Conservation (phyloP, 2,797 vertebrate species). For the Pangasius sanitwongsei region DNA sequence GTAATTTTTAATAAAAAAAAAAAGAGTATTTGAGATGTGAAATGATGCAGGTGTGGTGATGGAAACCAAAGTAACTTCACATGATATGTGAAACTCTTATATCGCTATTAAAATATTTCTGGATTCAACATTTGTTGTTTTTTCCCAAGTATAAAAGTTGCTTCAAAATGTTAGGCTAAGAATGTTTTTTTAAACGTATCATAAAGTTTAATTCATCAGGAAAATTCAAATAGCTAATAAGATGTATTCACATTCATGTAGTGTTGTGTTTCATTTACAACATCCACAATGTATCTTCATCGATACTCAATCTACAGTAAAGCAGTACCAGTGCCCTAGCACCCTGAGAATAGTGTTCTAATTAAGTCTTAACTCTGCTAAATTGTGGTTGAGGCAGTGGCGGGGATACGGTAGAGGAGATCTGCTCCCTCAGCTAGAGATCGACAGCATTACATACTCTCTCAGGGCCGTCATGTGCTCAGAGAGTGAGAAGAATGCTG, state of each 20-base stretch:
- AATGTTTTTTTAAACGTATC: background rate
- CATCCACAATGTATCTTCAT: background rate
- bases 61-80: background rate
- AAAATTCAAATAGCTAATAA: background rate
- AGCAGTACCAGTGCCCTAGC: constrained; percentile 42
- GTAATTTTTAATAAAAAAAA: background rate
- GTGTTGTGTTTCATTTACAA: constrained; percentile 1
- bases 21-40: background rate
- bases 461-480: constrained; percentile 44
- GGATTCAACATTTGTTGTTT: background rate
- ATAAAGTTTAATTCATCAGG: background rate
- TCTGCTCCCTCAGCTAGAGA: constrained; percentile 47
- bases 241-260: background rate
- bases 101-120: background rate
- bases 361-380: constrained; percentile 56
- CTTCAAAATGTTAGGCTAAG: background rate
- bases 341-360: constrained; percentile 48
- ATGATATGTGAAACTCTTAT: background rate
- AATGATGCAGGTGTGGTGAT: background rate
- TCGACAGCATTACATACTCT: constrained; percentile 46
- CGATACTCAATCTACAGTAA: constrained; percentile 39
- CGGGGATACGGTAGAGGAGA: constrained; percentile 39
- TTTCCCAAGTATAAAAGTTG: background rate
- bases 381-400: constrained; percentile 43
- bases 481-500: constrained; percentile 14